phyloP scores from a whole-genome alignment of 2,888 invertebrate genomes.

The Aquatica leii region DNA sequence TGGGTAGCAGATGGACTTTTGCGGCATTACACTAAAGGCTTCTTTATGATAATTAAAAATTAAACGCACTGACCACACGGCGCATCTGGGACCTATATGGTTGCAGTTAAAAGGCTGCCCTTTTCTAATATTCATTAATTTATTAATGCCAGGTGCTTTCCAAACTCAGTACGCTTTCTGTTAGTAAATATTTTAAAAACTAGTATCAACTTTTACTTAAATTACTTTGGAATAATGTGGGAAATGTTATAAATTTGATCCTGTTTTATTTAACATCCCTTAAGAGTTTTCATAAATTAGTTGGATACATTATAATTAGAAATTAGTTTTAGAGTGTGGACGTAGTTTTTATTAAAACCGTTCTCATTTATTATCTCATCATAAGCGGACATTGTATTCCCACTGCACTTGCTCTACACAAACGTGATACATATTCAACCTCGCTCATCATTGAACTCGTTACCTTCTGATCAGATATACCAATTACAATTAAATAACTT shows the following conservation, averaged over 20 bases:
- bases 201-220: conserved; percentile 22
- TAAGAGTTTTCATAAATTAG: conserved; percentile 1
- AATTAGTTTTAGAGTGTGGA: not conserved
- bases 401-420: too few species aligned
- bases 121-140: conserved; percentile 32
- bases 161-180: conserved; percentile 23
- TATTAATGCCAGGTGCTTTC: conserved; percentile 30
- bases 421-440: too few species aligned
- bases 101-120: conserved; percentile 32
- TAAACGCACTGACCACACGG: conserved; percentile 37
- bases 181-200: conserved; percentile 23
- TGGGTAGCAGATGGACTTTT: conserved; percentile 35
- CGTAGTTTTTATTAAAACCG: too few species aligned
- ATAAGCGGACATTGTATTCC: too few species aligned
- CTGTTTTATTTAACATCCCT: conserved; percentile 5
- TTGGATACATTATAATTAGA: conserved; percentile 8
- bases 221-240: conserved; percentile 1
- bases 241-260: not conserved
- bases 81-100: conserved; percentile 36
- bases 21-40: conserved; percentile 32
- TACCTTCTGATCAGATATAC: too few species aligned
- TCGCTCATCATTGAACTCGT: too few species aligned
- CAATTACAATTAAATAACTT: too few species aligned
- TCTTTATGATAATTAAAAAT: conserved; percentile 37
- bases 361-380: too few species aligned